Evolutionary conservation across 2,113 vertebrate species (phyloP).

Genomic region (Urocolius indicus): DNA sequence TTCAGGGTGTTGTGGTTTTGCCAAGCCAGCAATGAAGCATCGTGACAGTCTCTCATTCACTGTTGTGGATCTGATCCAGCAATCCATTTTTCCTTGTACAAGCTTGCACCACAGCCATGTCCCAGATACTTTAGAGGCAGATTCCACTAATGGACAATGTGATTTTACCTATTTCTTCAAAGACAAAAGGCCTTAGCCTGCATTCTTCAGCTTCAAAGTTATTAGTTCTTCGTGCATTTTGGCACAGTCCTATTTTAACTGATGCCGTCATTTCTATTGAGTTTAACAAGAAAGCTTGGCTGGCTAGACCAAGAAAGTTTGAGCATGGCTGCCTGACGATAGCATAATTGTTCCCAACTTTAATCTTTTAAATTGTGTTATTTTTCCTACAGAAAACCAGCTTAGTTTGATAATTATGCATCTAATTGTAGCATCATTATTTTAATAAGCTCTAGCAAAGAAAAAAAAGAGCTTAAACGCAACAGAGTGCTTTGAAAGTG

Average conservation of each 20-base stretch:
- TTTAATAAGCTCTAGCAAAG: constrained; percentile 1
- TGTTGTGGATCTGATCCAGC: not conserved
- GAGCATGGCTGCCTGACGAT: not conserved
- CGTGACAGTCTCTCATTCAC: no score
- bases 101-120: not conserved
- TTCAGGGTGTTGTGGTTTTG: not conserved
- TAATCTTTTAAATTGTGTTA: not conserved
- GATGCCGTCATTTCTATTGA: not conserved
- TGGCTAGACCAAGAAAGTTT: not conserved
- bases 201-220: not conserved
- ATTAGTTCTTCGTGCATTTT: not conserved
- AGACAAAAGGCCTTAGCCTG: not conserved
- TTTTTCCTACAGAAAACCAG: not conserved
- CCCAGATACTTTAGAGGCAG: not conserved
- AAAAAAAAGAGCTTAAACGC: not conserved
- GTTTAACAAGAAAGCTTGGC: not conserved
- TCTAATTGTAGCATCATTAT: not conserved
- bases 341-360: not conserved
- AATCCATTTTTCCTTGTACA: not conserved
- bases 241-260: not conserved
- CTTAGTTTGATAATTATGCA: not conserved
- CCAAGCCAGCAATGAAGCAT: no score
- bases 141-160: no score
- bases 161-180: not conserved
- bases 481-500: not conserved